Conservation (phyloP, 2,888 invertebrate species). For the Zele albiditarsus region DNA sequence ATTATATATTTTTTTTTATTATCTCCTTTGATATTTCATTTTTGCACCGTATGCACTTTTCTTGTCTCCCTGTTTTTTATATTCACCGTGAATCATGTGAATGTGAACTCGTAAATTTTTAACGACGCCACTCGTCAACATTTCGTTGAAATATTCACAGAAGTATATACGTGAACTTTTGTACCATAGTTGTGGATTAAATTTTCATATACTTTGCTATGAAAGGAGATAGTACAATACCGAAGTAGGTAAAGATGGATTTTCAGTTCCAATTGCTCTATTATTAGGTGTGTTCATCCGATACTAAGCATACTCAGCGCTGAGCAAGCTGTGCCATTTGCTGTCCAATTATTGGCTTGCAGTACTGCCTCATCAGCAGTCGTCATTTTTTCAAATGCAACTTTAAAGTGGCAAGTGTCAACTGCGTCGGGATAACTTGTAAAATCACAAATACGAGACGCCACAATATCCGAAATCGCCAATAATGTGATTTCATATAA, state of each 20-base stretch:
- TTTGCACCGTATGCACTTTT: background rate
- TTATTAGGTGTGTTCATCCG: background rate
- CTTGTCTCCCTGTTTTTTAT: background rate
- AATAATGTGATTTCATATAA: too few species aligned
- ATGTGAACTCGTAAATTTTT: background rate
- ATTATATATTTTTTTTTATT: conserved; percentile 2
- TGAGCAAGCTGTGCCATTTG: too few species aligned
- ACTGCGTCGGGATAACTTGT: too few species aligned
- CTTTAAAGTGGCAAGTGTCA: too few species aligned
- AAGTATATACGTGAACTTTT: background rate
- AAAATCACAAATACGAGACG: too few species aligned
- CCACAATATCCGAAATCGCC: too few species aligned
- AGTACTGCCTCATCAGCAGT: too few species aligned
- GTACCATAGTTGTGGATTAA: background rate
- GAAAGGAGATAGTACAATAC: background rate
- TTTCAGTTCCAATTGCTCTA: background rate
- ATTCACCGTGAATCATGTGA: background rate
- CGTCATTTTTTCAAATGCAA: too few species aligned
- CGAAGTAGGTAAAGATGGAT: background rate
- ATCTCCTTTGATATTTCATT: background rate
- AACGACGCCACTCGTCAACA: background rate
- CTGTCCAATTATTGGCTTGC: too few species aligned
- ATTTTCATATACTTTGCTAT: background rate
- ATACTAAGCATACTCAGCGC: too few species aligned
- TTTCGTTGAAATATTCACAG: background rate